Conservation (phyloP, 1,140 invertebrate species). For the Micrasema longulum region DNA sequence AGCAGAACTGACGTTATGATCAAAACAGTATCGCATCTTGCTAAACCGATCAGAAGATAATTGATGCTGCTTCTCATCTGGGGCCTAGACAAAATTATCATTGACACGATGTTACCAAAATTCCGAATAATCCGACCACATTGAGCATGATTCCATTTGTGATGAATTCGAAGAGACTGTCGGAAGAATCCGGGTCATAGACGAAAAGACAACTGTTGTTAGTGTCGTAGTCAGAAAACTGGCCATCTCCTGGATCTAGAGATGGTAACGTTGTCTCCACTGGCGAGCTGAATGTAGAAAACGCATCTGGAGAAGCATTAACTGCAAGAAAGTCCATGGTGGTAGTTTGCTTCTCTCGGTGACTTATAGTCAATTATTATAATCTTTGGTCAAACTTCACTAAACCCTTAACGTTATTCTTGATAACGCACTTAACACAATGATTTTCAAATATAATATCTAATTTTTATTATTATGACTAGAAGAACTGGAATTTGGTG, state of each 20-base stretch:
- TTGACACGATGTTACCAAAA: constrained; percentile 89
- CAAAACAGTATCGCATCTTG: constrained; percentile 90
- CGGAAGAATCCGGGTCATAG: constrained; percentile 64
- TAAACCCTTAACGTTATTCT: no score
- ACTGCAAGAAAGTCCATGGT: constrained; percentile 32
- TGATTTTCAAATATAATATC: background rate
- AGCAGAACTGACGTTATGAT: constrained; percentile 89
- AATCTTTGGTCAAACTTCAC: constrained; percentile 1
- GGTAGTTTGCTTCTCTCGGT: no score
- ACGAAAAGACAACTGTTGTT: constrained; percentile 57
- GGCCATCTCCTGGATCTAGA: constrained; percentile 18
- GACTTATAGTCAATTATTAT: constrained; percentile 18
- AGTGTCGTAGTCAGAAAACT: constrained; percentile 20
- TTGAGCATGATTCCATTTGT: constrained; percentile 87
- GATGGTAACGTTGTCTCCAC: constrained; percentile 8
- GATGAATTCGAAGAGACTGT: constrained; percentile 80
- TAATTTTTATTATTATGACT: background rate
- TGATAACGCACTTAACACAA: no score
- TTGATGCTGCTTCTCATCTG: constrained; percentile 96
- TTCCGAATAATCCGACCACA: constrained; percentile 83
- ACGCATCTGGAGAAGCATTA: constrained; percentile 23
- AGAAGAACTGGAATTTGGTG: background rate
- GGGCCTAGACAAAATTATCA: constrained; percentile 89
- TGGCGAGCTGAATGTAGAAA: constrained; percentile 14
- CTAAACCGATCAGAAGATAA: constrained; percentile 90